Base-by-base conservation (phyloP, 2,797 vertebrate genomes). In the Lophotriccus pileatus region DNA sequence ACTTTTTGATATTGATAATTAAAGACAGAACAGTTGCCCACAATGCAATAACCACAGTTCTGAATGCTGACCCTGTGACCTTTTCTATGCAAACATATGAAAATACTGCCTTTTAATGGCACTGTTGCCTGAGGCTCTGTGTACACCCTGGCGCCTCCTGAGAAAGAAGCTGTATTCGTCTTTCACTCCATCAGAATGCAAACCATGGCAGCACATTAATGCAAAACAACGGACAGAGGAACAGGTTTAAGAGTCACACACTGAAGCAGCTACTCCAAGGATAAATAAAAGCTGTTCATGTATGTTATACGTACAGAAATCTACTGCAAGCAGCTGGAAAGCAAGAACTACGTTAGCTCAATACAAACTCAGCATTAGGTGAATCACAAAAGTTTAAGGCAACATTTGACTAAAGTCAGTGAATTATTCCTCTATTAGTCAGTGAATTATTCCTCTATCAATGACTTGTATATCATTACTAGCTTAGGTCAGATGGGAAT, bases 41-140 rank as follows among this genome's bases (percentile, higher is more conserved):
- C 43, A 73, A 84, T 47, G 85, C 68, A 89, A 30, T 37, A 90
- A 84, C 32, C 64, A 58, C 4, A 66, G 47, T 50, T 82, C 27
- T 79, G 50, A 60, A 89, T 72, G 63, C 2, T 66, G 81, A 67
- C 78, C 30, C 53, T 53, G n/a, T 73, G 67, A 84, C 47, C 59
- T 75, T 44, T 58, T 68, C 36, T 66, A 53, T 59, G 39, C 67
- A 94, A 89, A 84, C 30, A 30, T 16, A 80, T 36, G 53, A 92
- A 94, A 93, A 89, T 34, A 75, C 6, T 49, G 66, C 30, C 66
- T 78, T 92, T 84, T 84, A 84, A 96, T 90, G 87, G 66, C 58
- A 56, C 30, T 41, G 43, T 56, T 87, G 84, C 58, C 87, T 60
- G 56, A 88, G 76, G 58, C 53, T 70, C 32, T 81, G 58, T 21